These are phyloP conservation scores for Drosophila arizonae DNA, from an alignment of 1,140 invertebrate genomes.

Conservation along the genomic window DNA sequence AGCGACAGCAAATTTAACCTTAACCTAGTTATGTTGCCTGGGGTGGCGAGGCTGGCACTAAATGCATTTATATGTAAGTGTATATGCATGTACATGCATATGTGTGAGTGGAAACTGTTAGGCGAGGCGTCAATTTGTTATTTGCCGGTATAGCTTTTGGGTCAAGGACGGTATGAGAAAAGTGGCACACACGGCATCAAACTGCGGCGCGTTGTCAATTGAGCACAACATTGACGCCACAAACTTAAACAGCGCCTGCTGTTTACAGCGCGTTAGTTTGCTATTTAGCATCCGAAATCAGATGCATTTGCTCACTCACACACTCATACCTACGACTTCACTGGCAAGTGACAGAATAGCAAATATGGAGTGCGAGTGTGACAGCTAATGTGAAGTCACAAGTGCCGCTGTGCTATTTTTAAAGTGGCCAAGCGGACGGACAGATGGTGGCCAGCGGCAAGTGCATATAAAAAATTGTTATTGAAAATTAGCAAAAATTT, in stretches of 20 bases:
- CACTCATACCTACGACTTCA: background rate
- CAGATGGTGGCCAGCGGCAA: background rate
- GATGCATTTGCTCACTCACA: constrained; percentile 34
- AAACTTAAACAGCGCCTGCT: constrained; percentile 2
- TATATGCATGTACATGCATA: background rate
- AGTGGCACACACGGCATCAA: constrained; percentile 40
- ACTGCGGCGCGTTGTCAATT: constrained; percentile 43
- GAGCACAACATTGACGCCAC: constrained; percentile 30
- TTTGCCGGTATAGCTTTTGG: constrained; percentile 43
- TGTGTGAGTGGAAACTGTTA: constrained; percentile 10
- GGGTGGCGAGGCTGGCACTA: constrained; percentile 23
- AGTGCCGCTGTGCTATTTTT: constrained; percentile 31
- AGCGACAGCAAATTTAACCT: constrained; percentile 27
- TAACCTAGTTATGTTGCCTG: constrained; percentile 32
- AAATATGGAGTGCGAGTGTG: background rate
- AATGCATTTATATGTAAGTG: constrained; percentile 10
- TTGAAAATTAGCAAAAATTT: constrained; percentile 38
- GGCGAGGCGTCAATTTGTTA: constrained; percentile 35
- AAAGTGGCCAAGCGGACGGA: background rate
- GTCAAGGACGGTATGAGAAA: constrained; percentile 49
- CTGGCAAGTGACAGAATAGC: background rate
- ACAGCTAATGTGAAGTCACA: background rate
- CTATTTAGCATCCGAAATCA: constrained; percentile 48
- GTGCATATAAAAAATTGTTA: constrained; percentile 41
- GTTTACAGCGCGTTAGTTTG: constrained; percentile 9